Conservation (phyloP, 2,888 invertebrate species). For the Lasioglossum leucozonium region DNA sequence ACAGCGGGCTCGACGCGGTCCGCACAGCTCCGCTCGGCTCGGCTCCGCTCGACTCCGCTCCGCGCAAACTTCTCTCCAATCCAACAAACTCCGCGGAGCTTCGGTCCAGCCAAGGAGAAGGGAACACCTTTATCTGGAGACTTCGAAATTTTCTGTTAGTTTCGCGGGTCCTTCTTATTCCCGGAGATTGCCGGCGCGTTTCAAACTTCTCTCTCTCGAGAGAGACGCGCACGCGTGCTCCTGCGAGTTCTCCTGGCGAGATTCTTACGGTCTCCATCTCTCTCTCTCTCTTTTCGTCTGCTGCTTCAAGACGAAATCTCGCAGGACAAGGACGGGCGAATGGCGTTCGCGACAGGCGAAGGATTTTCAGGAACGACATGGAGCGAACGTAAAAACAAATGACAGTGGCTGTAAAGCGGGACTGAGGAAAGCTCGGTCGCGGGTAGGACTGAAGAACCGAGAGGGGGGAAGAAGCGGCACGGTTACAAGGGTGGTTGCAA, state of each 20-base stretch:
- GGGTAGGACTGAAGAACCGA: neutral
- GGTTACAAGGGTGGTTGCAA: constrained; percentile 70
- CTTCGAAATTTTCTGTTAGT: constrained; percentile 63
- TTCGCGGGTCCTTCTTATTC: constrained; percentile 40
- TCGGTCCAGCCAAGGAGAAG: neutral
- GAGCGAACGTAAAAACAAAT: constrained; percentile 77
- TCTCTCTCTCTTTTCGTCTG: neutral
- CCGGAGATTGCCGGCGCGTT: constrained; percentile 52
- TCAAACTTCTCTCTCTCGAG: constrained; percentile 50
- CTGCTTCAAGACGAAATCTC: constrained; percentile 57
- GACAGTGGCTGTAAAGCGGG: constrained; percentile 69
- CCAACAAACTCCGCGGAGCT: neutral
- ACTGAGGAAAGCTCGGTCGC: constrained; percentile 18
- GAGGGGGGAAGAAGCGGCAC: constrained; percentile 4
- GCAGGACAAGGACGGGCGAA: constrained; percentile 44
- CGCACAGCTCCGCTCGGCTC: neutral
- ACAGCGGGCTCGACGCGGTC: constrained; percentile 20
- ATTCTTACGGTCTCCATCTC: constrained; percentile 13
- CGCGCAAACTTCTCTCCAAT: neutral
- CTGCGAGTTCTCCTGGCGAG: constrained; percentile 15
- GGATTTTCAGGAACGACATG: constrained; percentile 69
- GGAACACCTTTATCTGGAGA: constrained; percentile 51
- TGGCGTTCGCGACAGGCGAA: constrained; percentile 53
- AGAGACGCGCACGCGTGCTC: constrained; percentile 2
- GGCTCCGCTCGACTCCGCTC: neutral